These are phyloP conservation scores for Myopa tessellatipennis DNA, from an alignment of 2,888 invertebrate species.

Conservation along the genomic window DNA sequence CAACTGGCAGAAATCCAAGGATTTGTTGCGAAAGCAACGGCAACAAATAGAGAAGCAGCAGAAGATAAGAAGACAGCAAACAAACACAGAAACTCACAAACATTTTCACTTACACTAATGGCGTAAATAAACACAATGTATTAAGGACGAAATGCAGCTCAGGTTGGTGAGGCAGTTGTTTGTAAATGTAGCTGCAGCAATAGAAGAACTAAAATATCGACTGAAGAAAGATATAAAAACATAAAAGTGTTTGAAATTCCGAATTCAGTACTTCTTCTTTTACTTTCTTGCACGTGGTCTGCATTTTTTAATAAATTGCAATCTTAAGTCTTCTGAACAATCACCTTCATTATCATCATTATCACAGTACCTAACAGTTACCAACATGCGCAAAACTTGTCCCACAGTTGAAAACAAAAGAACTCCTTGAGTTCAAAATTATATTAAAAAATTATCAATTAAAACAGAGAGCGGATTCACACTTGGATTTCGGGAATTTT, in stretches of 20 bases:
- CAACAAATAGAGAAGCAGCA: slow-evolving; percentile 12
- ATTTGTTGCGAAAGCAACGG: slow-evolving; percentile 15
- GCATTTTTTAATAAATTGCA: neutral
- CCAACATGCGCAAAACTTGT: no score
- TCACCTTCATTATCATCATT: no score
- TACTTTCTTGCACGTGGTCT: slow-evolving; percentile 17
- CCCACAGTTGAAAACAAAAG: no score
- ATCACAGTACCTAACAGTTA: no score
- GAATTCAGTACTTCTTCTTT: neutral
- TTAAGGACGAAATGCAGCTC: slow-evolving; percentile 19
- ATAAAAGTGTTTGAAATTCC: no score
- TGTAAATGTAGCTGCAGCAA: neutral
- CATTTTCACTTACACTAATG: slow-evolving; percentile 2
- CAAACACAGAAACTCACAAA: neutral
- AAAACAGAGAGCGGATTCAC: no score
- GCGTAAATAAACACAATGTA: slow-evolving; percentile 34
- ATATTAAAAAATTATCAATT: no score
- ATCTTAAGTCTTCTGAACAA: no score
- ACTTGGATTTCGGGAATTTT: no score
- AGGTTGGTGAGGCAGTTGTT: neutral
- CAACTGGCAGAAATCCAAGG: slow-evolving; percentile 31
- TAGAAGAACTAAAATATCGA: no score
- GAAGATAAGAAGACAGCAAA: neutral
- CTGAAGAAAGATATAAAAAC: neutral
- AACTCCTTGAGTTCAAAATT: no score